phyloP scores from a whole-genome alignment of 1,140 invertebrate species.

The Sycophaga agraensis region DNA sequence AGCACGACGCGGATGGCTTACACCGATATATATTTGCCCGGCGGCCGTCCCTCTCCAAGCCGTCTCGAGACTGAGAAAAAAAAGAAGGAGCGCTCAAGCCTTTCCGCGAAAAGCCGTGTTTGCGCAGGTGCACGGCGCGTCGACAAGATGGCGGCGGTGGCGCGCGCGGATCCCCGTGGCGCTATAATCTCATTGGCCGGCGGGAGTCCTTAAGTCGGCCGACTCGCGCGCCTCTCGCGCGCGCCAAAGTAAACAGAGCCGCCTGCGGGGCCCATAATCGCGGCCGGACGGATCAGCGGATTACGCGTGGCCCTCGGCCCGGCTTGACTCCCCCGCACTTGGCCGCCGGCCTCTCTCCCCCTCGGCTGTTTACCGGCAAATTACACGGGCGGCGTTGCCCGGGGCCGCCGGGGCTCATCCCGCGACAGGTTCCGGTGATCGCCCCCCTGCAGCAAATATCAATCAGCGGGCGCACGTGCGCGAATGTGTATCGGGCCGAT shows the following conservation, averaged over 20 bases:
- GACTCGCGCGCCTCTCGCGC: neutral
- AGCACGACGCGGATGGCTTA: too few species aligned
- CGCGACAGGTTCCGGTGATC: too few species aligned
- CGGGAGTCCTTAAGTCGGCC: neutral
- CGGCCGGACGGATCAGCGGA: neutral
- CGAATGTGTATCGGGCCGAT: conserved; percentile 22
- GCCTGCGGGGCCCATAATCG: too few species aligned
- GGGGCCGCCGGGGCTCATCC: too few species aligned
- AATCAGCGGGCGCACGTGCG: neutral
- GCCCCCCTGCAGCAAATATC: neutral
- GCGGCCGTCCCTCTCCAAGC: too few species aligned
- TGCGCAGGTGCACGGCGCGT: conserved; percentile 9
- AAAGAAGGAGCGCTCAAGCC: too few species aligned
- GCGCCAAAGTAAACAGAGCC: conserved; percentile 6
- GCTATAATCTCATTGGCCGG: conserved; percentile 1
- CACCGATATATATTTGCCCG: too few species aligned
- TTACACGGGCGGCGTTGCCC: too few species aligned
- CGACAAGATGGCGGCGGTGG: conserved; percentile 4
- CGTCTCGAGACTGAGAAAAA: too few species aligned
- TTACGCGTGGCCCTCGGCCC: neutral
- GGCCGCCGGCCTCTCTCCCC: neutral
- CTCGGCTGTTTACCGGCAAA: neutral
- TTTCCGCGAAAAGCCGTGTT: neutral
- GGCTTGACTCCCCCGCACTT: neutral
- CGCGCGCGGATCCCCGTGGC: too few species aligned